Base-by-base conservation (phyloP, 2,888 invertebrate species). In the Pammene aurita region DNA sequence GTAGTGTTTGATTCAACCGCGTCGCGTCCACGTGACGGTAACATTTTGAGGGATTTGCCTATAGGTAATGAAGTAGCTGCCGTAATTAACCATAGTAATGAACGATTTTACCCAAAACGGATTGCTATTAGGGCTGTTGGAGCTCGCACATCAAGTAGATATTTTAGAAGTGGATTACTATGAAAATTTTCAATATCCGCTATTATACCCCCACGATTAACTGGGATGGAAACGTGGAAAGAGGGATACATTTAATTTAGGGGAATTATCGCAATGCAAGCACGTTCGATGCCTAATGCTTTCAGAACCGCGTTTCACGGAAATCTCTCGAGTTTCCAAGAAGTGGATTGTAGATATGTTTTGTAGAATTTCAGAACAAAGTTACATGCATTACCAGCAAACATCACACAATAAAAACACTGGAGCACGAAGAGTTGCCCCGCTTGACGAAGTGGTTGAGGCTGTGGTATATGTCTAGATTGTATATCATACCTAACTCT, bases 181-280 rank as follows among this genome's bases (percentile, higher is more conserved):
- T 6, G 44, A 46, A 44, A 7, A 35, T 7, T 61, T 61, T 7
- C 48, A 61, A 50, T 61, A 61, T 48, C 61, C 48, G 7, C 11
- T 61, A 14, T 35, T 61, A 16, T 61, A 61, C n/a, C 48, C 61
- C 35, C 7, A 61, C n/a, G 61, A 48, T n/a, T 34, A 48, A 35
- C 10, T 35, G 14, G 61, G 61, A 11, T 57, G 57, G 42, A n/a
- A 42, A 5, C 13, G 7, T 14, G 42, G 57, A 7, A 14, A 26
- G 5, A 55, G 7, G n/a, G 55, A 55, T 38, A 58, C 42, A 44
- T 54, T 54, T n/a, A n/a, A 44, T 16, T 18, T 6, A 11, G n/a
- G 13, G 0, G 26, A 58, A 58, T n/a, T 58, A n/a, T 7, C 42
- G 42, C 57, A 58, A 42, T 7, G 13, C 57, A 18, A 58, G 26